Base-by-base conservation (phyloP, 2,797 vertebrate genomes). In the Cichlasoma orientale region DNA sequence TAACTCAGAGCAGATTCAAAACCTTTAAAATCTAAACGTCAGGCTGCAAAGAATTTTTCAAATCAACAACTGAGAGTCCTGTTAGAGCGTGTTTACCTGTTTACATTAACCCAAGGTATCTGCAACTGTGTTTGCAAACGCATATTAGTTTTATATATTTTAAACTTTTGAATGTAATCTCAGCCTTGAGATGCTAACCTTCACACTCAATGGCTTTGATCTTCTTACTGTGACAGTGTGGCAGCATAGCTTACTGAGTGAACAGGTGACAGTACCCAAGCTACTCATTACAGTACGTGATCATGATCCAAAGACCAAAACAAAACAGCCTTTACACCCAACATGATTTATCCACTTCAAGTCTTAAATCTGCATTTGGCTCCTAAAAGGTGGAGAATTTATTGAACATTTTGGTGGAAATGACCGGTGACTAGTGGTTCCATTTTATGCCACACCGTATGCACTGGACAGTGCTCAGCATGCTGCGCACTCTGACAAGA, bases 151-250 rank as follows among this genome's bases (percentile, higher is more conserved):
- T 21, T 29, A 77, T 68, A 58, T 75, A 33, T 84, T 80, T 79
- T 57, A 55, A 44, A 73, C 33, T 31, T 56, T 29, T 74, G 54
- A 29, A 75, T 59, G 76, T 86, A 86, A 44, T 89, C 83, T 87
- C 16, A 78, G 71, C 74, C 66, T 79, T 54, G 74, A 80, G 82
- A 31, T 71, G 85, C 84, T 88, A 81, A 92, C 85, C 83, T 78
- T 55, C 79, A 80, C 77, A 82, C 74, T 89, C 82, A 85, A 44
- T 75, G 83, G 72, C 68, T 50, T 63, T 90, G 91, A 92, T 88
- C 90, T 50, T 68, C 41, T 68, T 68, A 44, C 16, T 29, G 14
- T 19, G 23, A 19, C 23, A 0, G 23, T 47, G 18, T 50, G 25
- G 25, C 44, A 7, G 59, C 5, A 1, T 6, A 63, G 59, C 36